These are phyloP conservation scores for Belgica antarctica DNA, from an alignment of 2,888 invertebrate species.

Conservation along the genomic window DNA sequence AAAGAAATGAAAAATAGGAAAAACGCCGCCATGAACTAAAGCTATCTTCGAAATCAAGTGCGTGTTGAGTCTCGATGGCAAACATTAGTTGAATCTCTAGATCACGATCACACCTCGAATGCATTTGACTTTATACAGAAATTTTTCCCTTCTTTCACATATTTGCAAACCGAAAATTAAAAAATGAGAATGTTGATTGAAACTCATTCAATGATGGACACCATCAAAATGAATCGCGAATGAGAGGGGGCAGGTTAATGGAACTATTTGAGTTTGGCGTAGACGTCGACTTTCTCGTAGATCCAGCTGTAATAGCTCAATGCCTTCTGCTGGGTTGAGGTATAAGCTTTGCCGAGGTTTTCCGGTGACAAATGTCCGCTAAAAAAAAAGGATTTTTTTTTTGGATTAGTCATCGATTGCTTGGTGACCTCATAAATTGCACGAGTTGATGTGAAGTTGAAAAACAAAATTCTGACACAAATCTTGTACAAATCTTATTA, in stretches of 20 bases:
- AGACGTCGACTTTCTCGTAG: conserved; percentile 73
- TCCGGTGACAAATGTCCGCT: conserved; percentile 77
- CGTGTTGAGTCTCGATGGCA: not conserved
- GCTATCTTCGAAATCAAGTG: not conserved
- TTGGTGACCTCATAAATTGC: too few relatives aligned
- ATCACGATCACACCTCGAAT: too few relatives aligned
- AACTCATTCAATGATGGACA: not conserved
- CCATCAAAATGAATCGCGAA: conserved; percentile 3
- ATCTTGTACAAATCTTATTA: too few relatives aligned
- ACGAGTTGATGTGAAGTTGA: too few relatives aligned
- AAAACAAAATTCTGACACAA: too few relatives aligned
- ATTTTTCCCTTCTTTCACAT: not conserved
- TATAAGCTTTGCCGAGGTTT: conserved; percentile 69
- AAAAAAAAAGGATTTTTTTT: conserved; percentile 50
- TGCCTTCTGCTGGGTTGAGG: conserved; percentile 67
- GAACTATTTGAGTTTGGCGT: conserved; percentile 65
- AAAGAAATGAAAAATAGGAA: not conserved
- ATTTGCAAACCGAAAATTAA: not conserved
- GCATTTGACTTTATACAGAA: not conserved
- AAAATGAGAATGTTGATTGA: conserved; percentile 12
- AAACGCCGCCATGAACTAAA: too few relatives aligned
- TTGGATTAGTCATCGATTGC: too few relatives aligned
- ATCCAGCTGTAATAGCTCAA: conserved; percentile 71
- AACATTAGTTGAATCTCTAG: not conserved
- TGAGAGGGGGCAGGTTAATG: not conserved